Evolutionary conservation across 1,140 invertebrate species (phyloP).

Genomic region (Leptinotarsa texana): DNA sequence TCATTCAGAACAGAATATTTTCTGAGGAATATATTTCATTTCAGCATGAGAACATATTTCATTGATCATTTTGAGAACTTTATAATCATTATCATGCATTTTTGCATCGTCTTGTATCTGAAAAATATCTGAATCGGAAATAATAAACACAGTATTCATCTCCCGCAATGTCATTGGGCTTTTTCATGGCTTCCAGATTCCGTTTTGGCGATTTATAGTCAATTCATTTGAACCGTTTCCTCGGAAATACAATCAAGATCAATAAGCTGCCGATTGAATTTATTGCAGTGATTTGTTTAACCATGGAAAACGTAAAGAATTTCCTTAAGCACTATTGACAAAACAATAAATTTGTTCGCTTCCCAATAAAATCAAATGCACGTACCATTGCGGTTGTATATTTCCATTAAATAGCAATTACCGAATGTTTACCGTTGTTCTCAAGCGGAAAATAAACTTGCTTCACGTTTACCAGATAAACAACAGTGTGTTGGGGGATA

Average conservation of each 20-base stretch:
- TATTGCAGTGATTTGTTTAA: conserved; percentile 10
- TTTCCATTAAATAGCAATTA: conserved; percentile 17
- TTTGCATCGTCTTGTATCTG: too few species aligned
- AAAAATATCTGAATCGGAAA: too few species aligned
- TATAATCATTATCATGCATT: too few species aligned
- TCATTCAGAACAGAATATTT: too few species aligned
- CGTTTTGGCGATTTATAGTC: too few species aligned
- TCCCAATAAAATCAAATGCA: conserved; percentile 18
- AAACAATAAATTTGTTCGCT: neutral
- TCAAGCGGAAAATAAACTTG: conserved; percentile 8
- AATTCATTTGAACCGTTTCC: too few species aligned
- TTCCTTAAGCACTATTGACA: conserved; percentile 17
- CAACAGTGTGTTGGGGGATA: neutral
- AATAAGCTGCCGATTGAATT: neutral
- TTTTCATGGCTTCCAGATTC: too few species aligned
- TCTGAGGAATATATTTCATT: too few species aligned
- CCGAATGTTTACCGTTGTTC: conserved; percentile 15
- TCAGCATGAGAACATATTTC: too few species aligned
- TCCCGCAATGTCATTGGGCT: too few species aligned
- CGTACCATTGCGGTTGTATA: conserved; percentile 12
- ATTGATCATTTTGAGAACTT: too few species aligned
- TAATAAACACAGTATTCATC: too few species aligned
- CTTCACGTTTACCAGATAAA: neutral
- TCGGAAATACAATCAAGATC: conserved; percentile 1
- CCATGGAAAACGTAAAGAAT: conserved; percentile 4